Evolutionary conservation across 2,113 vertebrate genomes (phyloP), one percentile per base, ranked within the genome.

Genomic region (Cyphomyrus discorhynchus): DNA sequence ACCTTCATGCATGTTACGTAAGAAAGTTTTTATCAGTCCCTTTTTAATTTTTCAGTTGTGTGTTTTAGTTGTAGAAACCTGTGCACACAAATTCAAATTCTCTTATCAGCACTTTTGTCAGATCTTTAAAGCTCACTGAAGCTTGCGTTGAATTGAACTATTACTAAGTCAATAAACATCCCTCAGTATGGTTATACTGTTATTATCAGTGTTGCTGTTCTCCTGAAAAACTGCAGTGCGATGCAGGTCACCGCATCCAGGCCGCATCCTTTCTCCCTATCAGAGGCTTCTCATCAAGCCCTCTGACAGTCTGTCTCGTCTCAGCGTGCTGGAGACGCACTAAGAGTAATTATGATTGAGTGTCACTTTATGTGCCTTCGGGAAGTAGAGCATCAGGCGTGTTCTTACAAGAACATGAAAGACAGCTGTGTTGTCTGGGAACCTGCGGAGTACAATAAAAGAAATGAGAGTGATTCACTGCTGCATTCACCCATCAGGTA

Each of bases 381-480:
- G 62, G 66, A 89, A 50, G 88, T 15, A 49, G n/a, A 47, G 21
- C 3, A 9, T 49, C 42, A 92, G 49, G 74, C 92, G 91, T 90
- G 93, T 94, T 93, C 90, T 92, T 91, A 93, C 92, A 86, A 89
- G 91, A 95, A 95, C 94, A 92, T 93, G 70, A 95, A 94, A 92
- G 95, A 92, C 94, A 95, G 94, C 92, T 93, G 92, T 93, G 94
- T 95, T 94, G 94, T 94, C 94, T 94, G 92, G 90, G 70, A 89
- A 82, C 17, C 47, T 92, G 91, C 92, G 92, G 92, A 93, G 94
- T 92, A 93, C 95, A 95, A 95, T 95, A 93, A 94, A 53, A 93
- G 94, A 95, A 95, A 95, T 95, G 94, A 95, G 95, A 94, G 91
- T 46, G 92, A 91, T 92, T 93, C 94, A 94, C 94, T 94, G 93